Base-by-base conservation (phyloP, 2,888 invertebrate genomes). In the Lithophane socia region DNA sequence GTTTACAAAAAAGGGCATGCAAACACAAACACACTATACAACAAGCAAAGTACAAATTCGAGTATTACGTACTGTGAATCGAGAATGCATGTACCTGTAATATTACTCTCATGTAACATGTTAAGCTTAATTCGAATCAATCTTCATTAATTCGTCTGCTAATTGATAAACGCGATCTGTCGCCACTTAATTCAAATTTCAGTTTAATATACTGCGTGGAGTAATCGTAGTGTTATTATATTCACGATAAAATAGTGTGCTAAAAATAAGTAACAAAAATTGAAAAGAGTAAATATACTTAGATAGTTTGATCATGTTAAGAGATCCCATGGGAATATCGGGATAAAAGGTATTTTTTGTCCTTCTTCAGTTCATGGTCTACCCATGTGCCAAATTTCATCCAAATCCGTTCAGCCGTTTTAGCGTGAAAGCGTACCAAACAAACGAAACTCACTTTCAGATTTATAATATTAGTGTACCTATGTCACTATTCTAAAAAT, bases 111-210 rank as follows among this genome's bases (percentile, higher is more conserved):
- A 64, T 42, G 49, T 56, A 24, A 65, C 61, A 65, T 49, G 64
- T 47, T 54, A 71, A 52, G 54, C 70, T 67, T 75, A 64, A 63
- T 66, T 54, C 49, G 70, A 75, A 82, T 82, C 80, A 73, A 79
- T 86, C 87, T 79, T 58, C 77, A 86, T 86, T 86, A 86, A 77
- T 80, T 71, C 65, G 21, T 16, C 37, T 58, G 44, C 61, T 87
- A 87, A 87, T 83, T 85, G 68, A 79, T 83, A 77, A 80, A 82
- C 78, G 73, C 58, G 72, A 63, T 76, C 47, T 70, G 29, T 54
- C 49, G 65, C n/a, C 63, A 67, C 60, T 58, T 63, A 37, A 69
- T 82, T 56, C 37, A 67, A 24, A 58, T 8, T 68, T 60, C 24
- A 60, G 8, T 29, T 58, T 24, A 58, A 60, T 60, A 29, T 58